Conservation (phyloP, 2,113 vertebrate species). For the Dromaius novaehollandiae region DNA sequence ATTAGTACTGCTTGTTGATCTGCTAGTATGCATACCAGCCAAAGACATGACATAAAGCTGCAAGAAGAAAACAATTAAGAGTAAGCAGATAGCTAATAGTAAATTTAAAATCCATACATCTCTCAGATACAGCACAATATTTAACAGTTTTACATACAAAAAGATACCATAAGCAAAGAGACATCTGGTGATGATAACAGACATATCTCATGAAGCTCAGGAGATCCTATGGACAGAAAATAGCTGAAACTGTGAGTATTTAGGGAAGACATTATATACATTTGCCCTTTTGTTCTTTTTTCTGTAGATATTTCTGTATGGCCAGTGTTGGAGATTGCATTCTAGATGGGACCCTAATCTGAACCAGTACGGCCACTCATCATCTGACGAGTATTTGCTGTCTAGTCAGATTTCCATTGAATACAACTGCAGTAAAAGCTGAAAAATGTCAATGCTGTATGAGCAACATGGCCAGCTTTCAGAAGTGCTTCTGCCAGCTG, state of each 20-base stretch:
- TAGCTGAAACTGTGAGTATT: too few species aligned
- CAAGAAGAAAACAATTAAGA: not conserved
- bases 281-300: too few species aligned
- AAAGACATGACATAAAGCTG: not conserved
- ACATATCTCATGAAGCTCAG: too few species aligned
- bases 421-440: not conserved
- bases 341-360: not conserved
- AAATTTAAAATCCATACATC: not conserved
- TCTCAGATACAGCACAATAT: not conserved
- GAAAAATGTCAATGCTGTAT: not conserved
- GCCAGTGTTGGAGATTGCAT: not conserved
- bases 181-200: too few species aligned
- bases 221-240: too few species aligned
- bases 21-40: too few species aligned
- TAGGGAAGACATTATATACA: too few species aligned
- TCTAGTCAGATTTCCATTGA: accelerated
- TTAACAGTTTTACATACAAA: not conserved
- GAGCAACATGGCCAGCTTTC: not conserved
- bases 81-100: not conserved
- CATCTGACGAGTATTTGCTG: not conserved
- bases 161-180: too few species aligned
- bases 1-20: too few species aligned
- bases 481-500: not conserved
- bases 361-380: not conserved
- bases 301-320: too few species aligned